A percentile compares a stretch with the other conserved stretches of the same genome.
Conservation (phyloP, 2,888 invertebrate genomes). For the Epirrita christyi region DNA sequence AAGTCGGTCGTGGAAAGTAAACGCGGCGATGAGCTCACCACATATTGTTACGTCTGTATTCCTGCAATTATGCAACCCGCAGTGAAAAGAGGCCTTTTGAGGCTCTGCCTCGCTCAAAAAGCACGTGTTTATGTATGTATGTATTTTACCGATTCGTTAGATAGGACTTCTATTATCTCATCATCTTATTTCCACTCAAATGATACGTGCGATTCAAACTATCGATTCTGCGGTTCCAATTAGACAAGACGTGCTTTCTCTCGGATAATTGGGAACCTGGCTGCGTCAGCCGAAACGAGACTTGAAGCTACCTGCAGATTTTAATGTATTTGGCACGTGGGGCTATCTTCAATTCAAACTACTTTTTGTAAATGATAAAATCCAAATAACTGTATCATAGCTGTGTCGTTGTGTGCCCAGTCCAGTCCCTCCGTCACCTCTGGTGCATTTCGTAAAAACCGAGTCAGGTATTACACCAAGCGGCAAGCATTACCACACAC, state of each 20-base stretch:
- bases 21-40: no score
- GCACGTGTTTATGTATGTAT: neutral
- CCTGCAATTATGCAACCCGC: no score
- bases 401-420: no score
- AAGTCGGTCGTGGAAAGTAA: no score
- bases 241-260: constrained; percentile 22
- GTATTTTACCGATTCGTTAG: neutral
- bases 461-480: no score
- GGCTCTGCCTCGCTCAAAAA: no score
- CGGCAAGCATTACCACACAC: no score
- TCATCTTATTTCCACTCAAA: constrained; percentile 4
- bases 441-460: no score
- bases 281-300: constrained; percentile 10
- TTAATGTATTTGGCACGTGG: constrained; percentile 23
- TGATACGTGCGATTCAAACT: constrained; percentile 19
- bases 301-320: constrained; percentile 12
- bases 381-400: no score
- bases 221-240: constrained; percentile 18
- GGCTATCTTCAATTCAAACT: neutral
- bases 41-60: no score
- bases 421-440: no score
- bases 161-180: neutral
- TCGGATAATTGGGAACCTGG: constrained; percentile 13
- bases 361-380: neutral
- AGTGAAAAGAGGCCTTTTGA: no score